These are phyloP conservation scores for Apodemus speciosus DNA, from an alignment of 2,113 vertebrate genomes.

Conservation along the genomic window DNA sequence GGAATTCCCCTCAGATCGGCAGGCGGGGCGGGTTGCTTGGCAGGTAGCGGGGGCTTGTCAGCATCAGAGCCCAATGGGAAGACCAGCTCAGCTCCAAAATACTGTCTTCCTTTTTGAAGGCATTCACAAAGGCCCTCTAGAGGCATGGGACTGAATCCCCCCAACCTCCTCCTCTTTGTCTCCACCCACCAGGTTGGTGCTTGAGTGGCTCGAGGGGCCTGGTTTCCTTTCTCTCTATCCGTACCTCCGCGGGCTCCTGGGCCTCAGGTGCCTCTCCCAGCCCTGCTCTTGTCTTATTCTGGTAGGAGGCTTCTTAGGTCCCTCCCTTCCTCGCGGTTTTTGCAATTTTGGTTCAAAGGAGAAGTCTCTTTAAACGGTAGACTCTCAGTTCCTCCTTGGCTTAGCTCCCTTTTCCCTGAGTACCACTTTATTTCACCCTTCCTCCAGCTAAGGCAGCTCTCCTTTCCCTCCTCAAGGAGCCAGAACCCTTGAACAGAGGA, in stretches of 20 bases:
- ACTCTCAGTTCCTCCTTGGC: slow-evolving; percentile 31
- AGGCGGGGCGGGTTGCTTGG: slow-evolving; percentile 51
- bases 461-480: slow-evolving; percentile 8
- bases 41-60: slow-evolving; percentile 58
- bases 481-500: background rate
- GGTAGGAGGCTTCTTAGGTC: background rate
- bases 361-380: background rate
- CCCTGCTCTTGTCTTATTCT: background rate
- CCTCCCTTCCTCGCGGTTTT: slow-evolving; percentile 16
- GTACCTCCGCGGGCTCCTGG: slow-evolving; percentile 28
- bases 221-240: background rate
- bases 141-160: slow-evolving; percentile 71
- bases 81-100: slow-evolving; percentile 49
- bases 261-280: slow-evolving; percentile 5
- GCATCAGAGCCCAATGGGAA: slow-evolving; percentile 40
- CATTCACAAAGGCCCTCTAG: slow-evolving; percentile 72
- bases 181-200: slow-evolving; percentile 48
- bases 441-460: background rate
- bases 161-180: slow-evolving; percentile 68
- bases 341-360: slow-evolving; percentile 40
- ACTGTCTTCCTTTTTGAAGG: slow-evolving; percentile 35
- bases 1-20: slow-evolving; percentile 71
- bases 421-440: background rate
- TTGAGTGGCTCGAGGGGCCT: background rate
- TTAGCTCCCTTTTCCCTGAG: background rate